phyloP scores from a whole-genome alignment of 2,797 vertebrate genomes.

The Onychomys leucogaster region DNA sequence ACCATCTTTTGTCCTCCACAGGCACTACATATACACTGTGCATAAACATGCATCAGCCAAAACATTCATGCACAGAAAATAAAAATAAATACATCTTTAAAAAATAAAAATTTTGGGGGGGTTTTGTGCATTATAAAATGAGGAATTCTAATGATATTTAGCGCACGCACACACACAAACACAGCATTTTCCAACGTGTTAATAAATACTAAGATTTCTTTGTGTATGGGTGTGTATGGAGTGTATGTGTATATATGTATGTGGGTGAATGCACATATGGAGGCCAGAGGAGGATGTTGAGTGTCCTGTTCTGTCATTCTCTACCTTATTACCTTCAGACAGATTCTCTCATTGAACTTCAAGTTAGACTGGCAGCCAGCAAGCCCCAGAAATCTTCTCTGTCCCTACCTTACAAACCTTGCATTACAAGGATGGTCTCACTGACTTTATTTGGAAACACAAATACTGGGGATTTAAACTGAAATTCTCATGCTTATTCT shows the following conservation, averaged over 20 bases:
- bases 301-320: no score
- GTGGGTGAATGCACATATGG: not conserved
- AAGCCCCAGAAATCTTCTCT: not conserved
- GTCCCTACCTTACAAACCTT: not conserved
- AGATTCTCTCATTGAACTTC: not conserved
- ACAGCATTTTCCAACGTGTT: not conserved
- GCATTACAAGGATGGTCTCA: not conserved
- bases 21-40: not conserved
- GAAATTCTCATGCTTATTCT: not conserved
- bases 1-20: not conserved
- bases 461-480: not conserved
- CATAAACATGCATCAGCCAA: not conserved
- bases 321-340: not conserved
- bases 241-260: not conserved
- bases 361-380: not conserved
- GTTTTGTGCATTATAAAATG: not conserved
- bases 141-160: not conserved
- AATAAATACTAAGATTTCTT: not conserved
- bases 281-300: not conserved
- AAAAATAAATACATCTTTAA: not conserved
- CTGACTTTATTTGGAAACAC: not conserved
- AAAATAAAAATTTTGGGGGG: not conserved
- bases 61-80: not conserved
- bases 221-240: not conserved
- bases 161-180: not conserved